A percentile compares a stretch with the other conserved stretches of the same genome.
Evolutionary conservation across 2,113 vertebrate species (phyloP).

Genomic region (Nycticryphes semicollaris): DNA sequence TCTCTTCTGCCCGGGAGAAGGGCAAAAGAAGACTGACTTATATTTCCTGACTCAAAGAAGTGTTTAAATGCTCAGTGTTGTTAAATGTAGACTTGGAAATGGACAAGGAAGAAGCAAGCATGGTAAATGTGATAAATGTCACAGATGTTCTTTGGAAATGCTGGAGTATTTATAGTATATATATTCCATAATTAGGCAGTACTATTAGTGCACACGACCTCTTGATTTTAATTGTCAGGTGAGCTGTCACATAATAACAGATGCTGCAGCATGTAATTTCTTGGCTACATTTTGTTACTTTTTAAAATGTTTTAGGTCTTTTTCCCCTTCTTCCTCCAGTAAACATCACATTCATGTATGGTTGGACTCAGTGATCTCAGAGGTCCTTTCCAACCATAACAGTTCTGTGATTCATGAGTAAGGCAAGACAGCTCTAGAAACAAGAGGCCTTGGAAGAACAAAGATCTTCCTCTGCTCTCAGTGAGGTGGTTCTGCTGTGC

Average conservation of each 20-base stretch:
- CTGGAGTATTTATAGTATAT: neutral
- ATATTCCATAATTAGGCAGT: neutral
- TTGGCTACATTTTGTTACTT: neutral
- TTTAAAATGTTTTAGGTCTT: neutral
- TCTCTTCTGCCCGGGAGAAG: neutral
- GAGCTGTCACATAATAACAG: neutral
- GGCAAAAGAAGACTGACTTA: neutral
- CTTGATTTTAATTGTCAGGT: constrained; percentile 4
- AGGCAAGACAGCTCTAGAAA: neutral
- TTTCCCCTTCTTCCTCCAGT: neutral
- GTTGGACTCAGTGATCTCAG: too few species aligned
- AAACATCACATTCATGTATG: neutral
- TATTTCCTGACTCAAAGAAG: neutral
- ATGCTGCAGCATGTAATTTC: neutral
- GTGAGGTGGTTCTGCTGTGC: neutral
- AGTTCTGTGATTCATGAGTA: neutral
- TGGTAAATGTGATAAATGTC: neutral
- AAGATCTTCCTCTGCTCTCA: neutral
- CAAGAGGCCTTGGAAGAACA: neutral
- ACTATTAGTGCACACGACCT: neutral
- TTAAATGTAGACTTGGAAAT: neutral
- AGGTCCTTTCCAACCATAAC: too few species aligned
- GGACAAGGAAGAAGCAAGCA: neutral
- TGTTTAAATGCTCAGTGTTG: neutral
- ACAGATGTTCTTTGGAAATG: neutral